Percentiles rank a stretch among this genome's conserved stretches.
Conservation (phyloP, 2,797 vertebrate genomes). For the Falco berigora region DNA sequence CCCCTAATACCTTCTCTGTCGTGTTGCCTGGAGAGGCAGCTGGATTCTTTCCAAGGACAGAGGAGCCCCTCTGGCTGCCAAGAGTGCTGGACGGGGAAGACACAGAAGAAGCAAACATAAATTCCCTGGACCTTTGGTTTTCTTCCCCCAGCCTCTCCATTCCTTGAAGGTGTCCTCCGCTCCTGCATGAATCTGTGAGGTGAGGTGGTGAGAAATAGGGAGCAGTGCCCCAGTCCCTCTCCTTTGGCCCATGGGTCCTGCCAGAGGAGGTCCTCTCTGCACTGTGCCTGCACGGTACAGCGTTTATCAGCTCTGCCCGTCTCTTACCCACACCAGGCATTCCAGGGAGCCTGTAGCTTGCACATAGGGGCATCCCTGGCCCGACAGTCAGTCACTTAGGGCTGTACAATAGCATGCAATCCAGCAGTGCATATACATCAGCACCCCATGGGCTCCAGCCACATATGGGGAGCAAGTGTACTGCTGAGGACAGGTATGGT, state of each 20-base stretch:
- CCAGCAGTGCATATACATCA: background rate
- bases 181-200: background rate
- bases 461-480: background rate
- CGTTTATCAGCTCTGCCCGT: background rate
- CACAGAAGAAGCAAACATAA: background rate
- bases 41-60: background rate
- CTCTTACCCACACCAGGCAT: background rate
- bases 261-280: background rate
- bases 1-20: background rate
- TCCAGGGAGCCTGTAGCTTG: background rate
- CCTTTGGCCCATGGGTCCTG: background rate
- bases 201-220: background rate
- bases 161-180: background rate
- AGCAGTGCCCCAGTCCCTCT: background rate
- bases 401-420: background rate
- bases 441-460: background rate
- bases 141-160: background rate
- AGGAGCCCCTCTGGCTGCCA: background rate
- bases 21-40: background rate
- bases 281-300: too few species aligned
- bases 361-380: rapidly evolving
- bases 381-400: background rate
- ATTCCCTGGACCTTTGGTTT: background rate
- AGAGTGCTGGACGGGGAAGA: background rate
- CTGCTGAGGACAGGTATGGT: background rate